Evolutionary conservation across 1,140 invertebrate genomes (phyloP), one percentile per base, ranked within the genome.

Genomic region (Vanessa atalanta): DNA sequence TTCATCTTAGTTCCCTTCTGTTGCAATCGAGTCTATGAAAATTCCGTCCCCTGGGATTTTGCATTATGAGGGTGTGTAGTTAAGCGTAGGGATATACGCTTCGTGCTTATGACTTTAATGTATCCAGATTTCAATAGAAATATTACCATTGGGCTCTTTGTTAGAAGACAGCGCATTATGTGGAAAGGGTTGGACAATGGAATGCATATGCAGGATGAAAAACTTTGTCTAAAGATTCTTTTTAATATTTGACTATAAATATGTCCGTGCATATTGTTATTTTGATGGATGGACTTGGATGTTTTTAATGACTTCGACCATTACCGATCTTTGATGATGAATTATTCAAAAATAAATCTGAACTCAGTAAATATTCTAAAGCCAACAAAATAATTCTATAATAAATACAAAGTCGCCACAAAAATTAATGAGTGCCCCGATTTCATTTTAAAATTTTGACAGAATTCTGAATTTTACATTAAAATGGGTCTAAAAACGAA

Each of bases 51-150:
- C 76, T 48, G 78, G 80, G 83, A 82, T 80, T 85, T 74, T 65
- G 65, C 60, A 79, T 81, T 77, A 79, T 47, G 70, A 70, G 72
- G 83, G 85, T 69, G 72, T 57, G 72, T 67, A 74, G 65, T 75
- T 79, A 60, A 77, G 71, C 70, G 66, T 74, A 81, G 82, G 79
- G 76, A 74, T 72, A 79, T 77, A 81, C 78, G 79, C 48, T 83
- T 65, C 81, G 80, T 83, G 78, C 81, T 83, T 84, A 83, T 83
- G 81, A 82, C 84, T 86, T 86, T 86, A 85, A 85, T 85, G 83
- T 79, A 77, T 75, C 76, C 78, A 71, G 68, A 78, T 75, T 79
- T 81, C 71, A 77, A 82, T 78, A 75, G 83, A 82, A 79, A 82
- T 82, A 80, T 79, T 75, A 75, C 78, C 75, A 75, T 77, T 71